phyloP scores from a whole-genome alignment of 2,888 invertebrate species.

The Callyntrura guangdongensis region DNA sequence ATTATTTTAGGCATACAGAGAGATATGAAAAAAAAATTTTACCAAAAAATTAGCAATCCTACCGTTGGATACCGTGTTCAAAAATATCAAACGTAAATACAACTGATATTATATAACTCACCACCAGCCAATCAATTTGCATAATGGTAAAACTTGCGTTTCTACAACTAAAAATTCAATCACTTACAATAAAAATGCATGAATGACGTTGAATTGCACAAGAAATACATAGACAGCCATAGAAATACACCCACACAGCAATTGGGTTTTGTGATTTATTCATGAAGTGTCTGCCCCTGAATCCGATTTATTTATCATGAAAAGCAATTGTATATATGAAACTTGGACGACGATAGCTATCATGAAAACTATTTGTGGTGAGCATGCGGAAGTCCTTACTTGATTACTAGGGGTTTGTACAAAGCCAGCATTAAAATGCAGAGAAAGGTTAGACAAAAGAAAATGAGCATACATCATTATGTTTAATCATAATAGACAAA shows the following conservation, averaged over 20 bases:
- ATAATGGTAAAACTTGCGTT: neutral
- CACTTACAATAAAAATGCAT: neutral
- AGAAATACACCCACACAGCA: constrained; percentile 18
- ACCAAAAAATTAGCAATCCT: too few relatives aligned
- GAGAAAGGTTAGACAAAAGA: neutral
- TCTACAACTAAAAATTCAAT: neutral
- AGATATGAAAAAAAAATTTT: too few relatives aligned
- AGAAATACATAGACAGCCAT: neutral
- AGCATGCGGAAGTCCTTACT: neutral
- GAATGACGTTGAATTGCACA: neutral
- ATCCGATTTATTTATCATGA: constrained; percentile 71
- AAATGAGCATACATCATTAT: neutral
- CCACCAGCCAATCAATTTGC: constrained; percentile 23
- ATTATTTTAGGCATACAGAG: too few relatives aligned
- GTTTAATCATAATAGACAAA: constrained; percentile 6
- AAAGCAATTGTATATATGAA: constrained; percentile 68
- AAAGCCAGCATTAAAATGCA: constrained; percentile 18
- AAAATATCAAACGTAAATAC: too few relatives aligned
- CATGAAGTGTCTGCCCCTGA: constrained; percentile 60
- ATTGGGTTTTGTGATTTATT: constrained; percentile 70
- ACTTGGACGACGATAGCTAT: constrained; percentile 54
- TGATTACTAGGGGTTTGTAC: neutral
- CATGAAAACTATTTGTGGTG: constrained; percentile 29
- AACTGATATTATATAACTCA: neutral
- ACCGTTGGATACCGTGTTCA: too few relatives aligned